Evolutionary conservation across 2,888 invertebrate genomes (phyloP).

Genomic region (Myathropa florea): DNA sequence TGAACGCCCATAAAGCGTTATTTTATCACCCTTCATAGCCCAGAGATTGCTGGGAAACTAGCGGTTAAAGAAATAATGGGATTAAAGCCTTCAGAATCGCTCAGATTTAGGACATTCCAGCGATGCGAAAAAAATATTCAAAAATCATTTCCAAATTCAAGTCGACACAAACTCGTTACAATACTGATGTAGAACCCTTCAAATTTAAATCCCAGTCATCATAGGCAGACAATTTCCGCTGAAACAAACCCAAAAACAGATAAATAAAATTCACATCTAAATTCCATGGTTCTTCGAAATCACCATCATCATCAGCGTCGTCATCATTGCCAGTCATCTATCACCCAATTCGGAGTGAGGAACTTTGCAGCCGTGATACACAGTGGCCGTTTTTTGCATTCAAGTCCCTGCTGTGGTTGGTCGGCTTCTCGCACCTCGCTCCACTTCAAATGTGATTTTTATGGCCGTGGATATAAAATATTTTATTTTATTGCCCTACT

Average conservation of each 20-base stretch:
- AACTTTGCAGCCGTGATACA: not conserved
- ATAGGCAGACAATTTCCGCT: constrained; percentile 2
- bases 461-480: constrained; percentile 47
- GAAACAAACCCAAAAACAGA: constrained; percentile 8
- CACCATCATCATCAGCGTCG: constrained; percentile 22
- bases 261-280: constrained; percentile 20
- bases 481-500: constrained; percentile 47
- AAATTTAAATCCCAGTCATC: not conserved
- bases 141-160: not conserved
- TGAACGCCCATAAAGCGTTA: no score
- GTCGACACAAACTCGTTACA: not conserved
- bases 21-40: no score
- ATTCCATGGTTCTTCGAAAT: constrained; percentile 12
- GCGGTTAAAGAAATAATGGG: no score
- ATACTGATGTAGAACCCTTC: not conserved
- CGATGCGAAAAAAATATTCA: no score
- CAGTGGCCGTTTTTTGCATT: not conserved
- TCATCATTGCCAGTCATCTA: constrained; percentile 46
- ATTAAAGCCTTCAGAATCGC: no score
- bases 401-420: not conserved
- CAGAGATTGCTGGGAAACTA: no score
- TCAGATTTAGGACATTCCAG: no score
- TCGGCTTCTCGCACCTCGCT: constrained; percentile 1
- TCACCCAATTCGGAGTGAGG: constrained; percentile 27
- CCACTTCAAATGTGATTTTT: constrained; percentile 45